Evolutionary conservation across 2,888 invertebrate genomes (phyloP), one percentile per base, ranked within the genome.

Genomic region (Salpingus planirostris): DNA sequence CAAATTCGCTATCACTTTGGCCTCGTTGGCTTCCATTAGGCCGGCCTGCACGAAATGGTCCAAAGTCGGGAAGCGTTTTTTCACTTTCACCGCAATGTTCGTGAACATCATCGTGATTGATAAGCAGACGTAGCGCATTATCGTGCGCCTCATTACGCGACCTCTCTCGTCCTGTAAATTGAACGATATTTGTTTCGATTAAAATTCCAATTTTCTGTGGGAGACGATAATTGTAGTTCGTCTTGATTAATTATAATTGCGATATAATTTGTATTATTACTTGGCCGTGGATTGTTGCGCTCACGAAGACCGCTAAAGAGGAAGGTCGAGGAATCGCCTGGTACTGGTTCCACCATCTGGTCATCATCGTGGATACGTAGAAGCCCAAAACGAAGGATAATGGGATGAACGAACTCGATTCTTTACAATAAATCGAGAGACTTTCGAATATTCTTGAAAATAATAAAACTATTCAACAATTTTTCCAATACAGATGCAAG

Each of bases 371-470:
- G 3, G 85, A 80, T 30, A 93, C 91, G 67, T 92, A 93, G 69
- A 93, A 93, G 47, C 93, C 92, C 47, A 93, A 73, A 36, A 93
- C 90, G 63, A 93, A 93, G 3, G 92, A 90, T 44, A 93, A 64
- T 8, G 93, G 92, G 51, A 93, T 92, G 49, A 89, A 75, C 65
- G 82, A 83, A 47, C 81, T 85, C 66, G 87, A 89, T 46, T 77
- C 79, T 55, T 81, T 79, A 67, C 92, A 93, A 65, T 92, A 91
- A 43, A 76, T 74, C 2, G 83, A 85, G 30, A 92, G 69, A 39
- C 76, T 75, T 64, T 89, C 90, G 62, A 92, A 93, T 38, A 74
- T 61, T 60, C 88, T 88, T 66, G 30, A 63, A 65, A 42, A 24
- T 31, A 33, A 36, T 35, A 15, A 15, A 31, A 35, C 5, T 5